Base-by-base conservation (phyloP, 1,140 invertebrate species). In the Nylanderia fulva region DNA sequence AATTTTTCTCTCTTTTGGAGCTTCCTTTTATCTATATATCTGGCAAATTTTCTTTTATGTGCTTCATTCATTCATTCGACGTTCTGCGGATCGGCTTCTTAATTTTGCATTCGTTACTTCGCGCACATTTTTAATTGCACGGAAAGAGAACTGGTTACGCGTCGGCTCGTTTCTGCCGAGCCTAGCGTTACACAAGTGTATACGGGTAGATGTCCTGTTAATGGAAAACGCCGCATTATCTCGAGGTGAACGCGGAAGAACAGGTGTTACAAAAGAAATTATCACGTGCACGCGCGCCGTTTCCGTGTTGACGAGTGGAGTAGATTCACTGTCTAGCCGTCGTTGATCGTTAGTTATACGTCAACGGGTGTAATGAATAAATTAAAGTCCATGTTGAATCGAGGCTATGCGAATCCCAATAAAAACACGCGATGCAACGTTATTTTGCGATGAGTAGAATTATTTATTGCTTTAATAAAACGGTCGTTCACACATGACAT, bases 181-280 rank as follows among this genome's bases (percentile, higher is more conserved):
- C 48, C 77, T 82, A 88, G 84, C 85, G 84, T 86, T 77, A 42
- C 66, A 58, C 71, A 54, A 61, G 82, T 33, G 74, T 79, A 27
- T 79, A 84, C 64, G 82, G 79, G 87, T 89, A 85, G 88, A 88
- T 86, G 84, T 89, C 84, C 88, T 89, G 72, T 89, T 88, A 89
- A 86, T 86, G 88, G 88, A 63, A 84, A 86, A 88, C 86, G 72
- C 75, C 64, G 60, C 71, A 85, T 88, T 88, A 89, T 89, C 77
- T 86, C 48, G 54, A 18, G 58, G 52, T 27, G 24, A 48, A 88
- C 66, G 77, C 88, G 88, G 88, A 89, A 88, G 87, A 88, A 86
- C 87, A 89, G 84, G 87, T 86, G 87, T 88, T 77, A 56, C 74
- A 61, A 82, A 42, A 80, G 87, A 85, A 85, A 88, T 85, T 85